Evolutionary conservation across 1,140 invertebrate genomes (phyloP), one percentile per base, ranked within the genome.

Genomic region (Drosophila fuyamai): DNA sequence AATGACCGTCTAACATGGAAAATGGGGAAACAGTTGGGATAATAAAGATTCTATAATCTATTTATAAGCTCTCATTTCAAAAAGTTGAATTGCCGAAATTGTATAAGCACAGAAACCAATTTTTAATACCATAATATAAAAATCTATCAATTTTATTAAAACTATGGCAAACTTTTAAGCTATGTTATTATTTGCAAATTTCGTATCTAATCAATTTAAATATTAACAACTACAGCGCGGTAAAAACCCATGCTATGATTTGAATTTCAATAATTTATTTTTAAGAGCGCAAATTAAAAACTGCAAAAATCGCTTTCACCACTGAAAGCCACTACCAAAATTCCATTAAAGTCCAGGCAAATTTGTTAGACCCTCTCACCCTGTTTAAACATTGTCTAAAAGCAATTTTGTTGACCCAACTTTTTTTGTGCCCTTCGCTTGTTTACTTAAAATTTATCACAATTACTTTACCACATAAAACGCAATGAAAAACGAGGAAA

Each of bases 391-490:
- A 71, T 58, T 23, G 68, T 71, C 65, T 58, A 71, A 71, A 71
- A 58, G 68, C 68, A 43, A 70, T 70, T 70, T 48, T 71, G 66
- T 70, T 70, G 65, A 41, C 65, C 36, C 44, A 58, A 71, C 44
- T 58, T 71, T 71, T 67, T 71, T 57, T 70, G 43, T 47, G 43
- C 18, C 65, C 35, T 46, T 48, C 38, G 66, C 68, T 71, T 72
- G 67, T 71, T 72, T 72, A 72, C 68, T 71, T 72, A 72, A 81
- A 57, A 76, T 81, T 78, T 76, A 79, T 83, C 65, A 83, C 81
- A 84, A 83, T 83, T 83, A 83, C 81, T 84, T 83, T 83, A 44
- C 55, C 67, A 61, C 62, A 65, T 56, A 78, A 72, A 72, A 48
- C 67, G 51, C 65, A 41, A 32, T 47, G 63, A 65, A 54, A 48